Base-by-base conservation (phyloP, 30 jellyfish, hydroid and myxozoan genomes). In the Aurelia sp. region DNA sequence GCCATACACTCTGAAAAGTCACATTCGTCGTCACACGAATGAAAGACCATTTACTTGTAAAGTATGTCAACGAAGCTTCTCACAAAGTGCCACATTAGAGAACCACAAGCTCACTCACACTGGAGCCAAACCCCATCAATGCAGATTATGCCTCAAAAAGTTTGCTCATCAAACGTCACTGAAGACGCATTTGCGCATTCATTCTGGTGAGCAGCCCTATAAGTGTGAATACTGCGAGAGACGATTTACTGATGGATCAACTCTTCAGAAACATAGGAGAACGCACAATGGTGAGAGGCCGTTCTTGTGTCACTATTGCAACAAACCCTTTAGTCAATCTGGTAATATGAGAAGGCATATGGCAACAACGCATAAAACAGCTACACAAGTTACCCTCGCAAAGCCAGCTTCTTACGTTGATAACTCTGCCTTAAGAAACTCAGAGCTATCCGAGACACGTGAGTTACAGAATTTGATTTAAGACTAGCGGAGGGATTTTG, bases 271-370 rank as follows among this genome's bases (percentile, higher is more conserved):
- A 53, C 97, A 89, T 78, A 81, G 68, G 60, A 62, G 97, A 33
- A 89, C 90, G 30, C 97, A 89, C 58, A 78, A 64, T 50, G 97
- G 97, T 6, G 97, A 89, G 85, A 67, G 81, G 30, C 97, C 97
- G 0, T 89, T 78, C 70, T 73, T 30, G 19, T 89, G 97, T 40
- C 81, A 73, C 0, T 74, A 53, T 66, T 89, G 97, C 50, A 53
- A 61, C 21, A 80, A 73, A 82, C 44, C 85, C 13, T 89, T 89
- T 86, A 77, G 93, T 41, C 97, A 89, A 64, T 81, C 97, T 12
- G 97, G 97, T 30, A 89, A 89, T 66, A 89, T 89, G 97, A 70
- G 74, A 30, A 81, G 97, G 27, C 97, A 89, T 53, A 79, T 79
- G 91, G 78, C 91, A 51, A 74, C 90, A 12, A 74, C 92, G 31